A percentile compares a stretch with the other conserved stretches of the same genome.
Evolutionary conservation across 2,113 vertebrate species (phyloP).

Genomic region (Pseudolaguvia tuberculata): DNA sequence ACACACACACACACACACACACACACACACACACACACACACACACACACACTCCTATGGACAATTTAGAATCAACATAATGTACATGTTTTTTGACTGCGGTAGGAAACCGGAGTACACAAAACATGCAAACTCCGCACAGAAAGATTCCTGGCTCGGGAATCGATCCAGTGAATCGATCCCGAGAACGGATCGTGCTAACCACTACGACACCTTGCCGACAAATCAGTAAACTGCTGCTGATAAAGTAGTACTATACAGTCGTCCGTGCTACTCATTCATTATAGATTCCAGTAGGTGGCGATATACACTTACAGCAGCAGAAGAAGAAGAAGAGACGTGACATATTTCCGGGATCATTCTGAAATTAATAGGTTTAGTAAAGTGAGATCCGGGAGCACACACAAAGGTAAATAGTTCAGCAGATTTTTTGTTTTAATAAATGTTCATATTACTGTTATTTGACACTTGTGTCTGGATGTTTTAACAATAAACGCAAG

Average conservation of each 20-base stretch:
- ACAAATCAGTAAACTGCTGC: not conserved
- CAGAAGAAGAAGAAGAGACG: not conserved
- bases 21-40: no score
- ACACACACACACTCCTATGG: no score
- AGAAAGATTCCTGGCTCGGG: no score
- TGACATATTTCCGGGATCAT: slow-evolving; percentile 5
- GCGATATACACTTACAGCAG: not conserved
- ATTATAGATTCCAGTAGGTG: not conserved
- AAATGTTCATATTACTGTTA: not conserved
- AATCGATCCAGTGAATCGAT: no score
- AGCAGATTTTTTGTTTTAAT: not conserved
- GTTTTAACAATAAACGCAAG: not conserved
- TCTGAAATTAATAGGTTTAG: not conserved
- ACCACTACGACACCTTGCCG: no score
- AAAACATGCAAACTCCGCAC: no score
- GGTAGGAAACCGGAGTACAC: no score
- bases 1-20: no score
- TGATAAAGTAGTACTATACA: not conserved
- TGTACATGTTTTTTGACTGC: no score
- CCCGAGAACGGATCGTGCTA: no score
- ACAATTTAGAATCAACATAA: no score
- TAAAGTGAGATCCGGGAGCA: not conserved
- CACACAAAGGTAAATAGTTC: slow-evolving; percentile 1
- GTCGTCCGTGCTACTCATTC: not conserved
- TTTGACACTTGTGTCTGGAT: not conserved